phyloP scores from a whole-genome alignment of 1,140 invertebrate genomes.

The Palaemon carinicauda region DNA sequence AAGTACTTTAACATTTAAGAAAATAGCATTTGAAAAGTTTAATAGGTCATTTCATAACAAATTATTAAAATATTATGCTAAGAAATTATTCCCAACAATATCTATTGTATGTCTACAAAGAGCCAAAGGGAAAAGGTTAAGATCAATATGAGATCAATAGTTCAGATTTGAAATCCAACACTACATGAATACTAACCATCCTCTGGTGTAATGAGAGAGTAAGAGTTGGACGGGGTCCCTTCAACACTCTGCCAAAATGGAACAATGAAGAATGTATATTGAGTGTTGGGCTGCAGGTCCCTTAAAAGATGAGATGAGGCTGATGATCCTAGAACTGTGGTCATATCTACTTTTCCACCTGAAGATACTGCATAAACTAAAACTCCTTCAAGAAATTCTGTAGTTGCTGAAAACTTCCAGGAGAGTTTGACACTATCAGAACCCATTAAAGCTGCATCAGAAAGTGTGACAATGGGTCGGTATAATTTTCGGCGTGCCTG shows the following conservation, averaged over 20 bases:
- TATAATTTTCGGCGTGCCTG: slow-evolving; percentile 17
- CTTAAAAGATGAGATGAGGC: slow-evolving; percentile 45
- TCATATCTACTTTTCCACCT: slow-evolving; percentile 8
- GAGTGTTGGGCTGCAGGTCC: slow-evolving; percentile 63
- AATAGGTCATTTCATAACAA: no score
- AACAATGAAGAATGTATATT: slow-evolving; percentile 81
- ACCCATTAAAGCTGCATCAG: background rate
- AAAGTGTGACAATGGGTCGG: slow-evolving; percentile 12
- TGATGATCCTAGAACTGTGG: slow-evolving; percentile 47
- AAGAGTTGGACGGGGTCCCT: slow-evolving; percentile 79
- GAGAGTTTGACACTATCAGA: slow-evolving; percentile 22
- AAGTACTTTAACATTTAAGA: no score
- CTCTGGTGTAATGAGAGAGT: slow-evolving; percentile 75
- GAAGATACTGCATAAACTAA: slow-evolving; percentile 21
- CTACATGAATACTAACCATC: slow-evolving; percentile 71
- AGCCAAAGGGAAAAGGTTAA: no score
- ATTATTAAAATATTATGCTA: no score
- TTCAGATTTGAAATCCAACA: no score
- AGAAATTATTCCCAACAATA: no score
- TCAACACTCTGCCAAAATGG: slow-evolving; percentile 82
- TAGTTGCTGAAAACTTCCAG: slow-evolving; percentile 10
- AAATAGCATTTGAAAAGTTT: no score
- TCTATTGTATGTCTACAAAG: no score
- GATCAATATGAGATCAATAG: no score
- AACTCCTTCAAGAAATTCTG: slow-evolving; percentile 23